Conservation (phyloP, 2,888 invertebrate species). For the Drosophila nr. fundita region DNA sequence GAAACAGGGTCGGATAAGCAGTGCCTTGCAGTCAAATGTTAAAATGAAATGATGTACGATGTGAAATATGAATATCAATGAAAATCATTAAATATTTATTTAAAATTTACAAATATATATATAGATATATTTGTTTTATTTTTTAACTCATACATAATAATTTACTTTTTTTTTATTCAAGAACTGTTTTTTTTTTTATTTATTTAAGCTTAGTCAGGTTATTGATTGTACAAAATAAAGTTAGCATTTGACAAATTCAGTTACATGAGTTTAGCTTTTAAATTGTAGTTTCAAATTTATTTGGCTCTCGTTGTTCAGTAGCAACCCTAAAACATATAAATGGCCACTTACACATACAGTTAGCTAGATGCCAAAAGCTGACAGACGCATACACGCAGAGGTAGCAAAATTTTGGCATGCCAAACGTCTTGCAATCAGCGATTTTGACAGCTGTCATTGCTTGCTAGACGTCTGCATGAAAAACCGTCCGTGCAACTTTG, state of each 20-base stretch:
- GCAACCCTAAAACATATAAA: slow-evolving; percentile 28
- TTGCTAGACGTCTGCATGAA: slow-evolving; percentile 47
- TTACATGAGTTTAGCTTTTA: neutral
- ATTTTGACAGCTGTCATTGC: slow-evolving; percentile 77
- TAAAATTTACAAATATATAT: no score
- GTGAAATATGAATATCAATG: neutral
- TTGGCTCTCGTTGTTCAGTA: neutral
- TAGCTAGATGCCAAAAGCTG: slow-evolving; percentile 37
- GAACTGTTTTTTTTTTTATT: neutral
- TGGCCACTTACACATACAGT: slow-evolving; percentile 69
- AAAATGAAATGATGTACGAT: neutral
- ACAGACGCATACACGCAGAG: slow-evolving; percentile 27
- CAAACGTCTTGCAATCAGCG: slow-evolving; percentile 63
- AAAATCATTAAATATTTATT: neutral
- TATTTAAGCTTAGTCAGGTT: neutral
- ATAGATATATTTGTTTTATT: no score
- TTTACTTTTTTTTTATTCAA: neutral
- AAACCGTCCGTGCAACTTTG: slow-evolving; percentile 10
- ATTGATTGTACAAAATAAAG: neutral
- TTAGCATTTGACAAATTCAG: neutral
- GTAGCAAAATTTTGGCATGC: slow-evolving; percentile 53
- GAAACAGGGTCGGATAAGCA: neutral
- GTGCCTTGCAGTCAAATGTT: neutral
- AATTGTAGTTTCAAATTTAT: no score
- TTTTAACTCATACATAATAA: no score